These are phyloP conservation scores for Trichechus manatus DNA, from an alignment of 2,113 vertebrate species.

Conservation along the genomic window DNA sequence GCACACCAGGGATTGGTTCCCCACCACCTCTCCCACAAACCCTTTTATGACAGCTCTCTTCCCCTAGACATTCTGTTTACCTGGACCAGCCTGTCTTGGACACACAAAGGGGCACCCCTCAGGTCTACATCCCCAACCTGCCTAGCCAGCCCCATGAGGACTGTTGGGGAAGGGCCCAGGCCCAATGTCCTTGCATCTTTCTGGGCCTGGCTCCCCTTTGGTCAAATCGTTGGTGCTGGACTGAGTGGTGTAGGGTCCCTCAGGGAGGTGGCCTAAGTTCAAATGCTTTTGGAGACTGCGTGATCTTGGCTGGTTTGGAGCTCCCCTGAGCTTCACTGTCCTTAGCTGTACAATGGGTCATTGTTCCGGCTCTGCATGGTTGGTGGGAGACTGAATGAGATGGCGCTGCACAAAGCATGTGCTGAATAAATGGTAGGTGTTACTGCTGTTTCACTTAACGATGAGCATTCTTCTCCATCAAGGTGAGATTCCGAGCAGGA, in stretches of 20 bases:
- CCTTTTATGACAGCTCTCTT: no score
- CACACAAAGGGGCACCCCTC: no score
- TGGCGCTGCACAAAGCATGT: neutral
- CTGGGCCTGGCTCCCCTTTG: neutral
- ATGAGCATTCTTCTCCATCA: neutral
- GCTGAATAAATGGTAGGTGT: fast-evolving
- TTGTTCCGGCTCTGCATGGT: neutral
- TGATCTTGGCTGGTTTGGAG: neutral
- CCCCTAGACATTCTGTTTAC: no score
- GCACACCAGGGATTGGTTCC: neutral
- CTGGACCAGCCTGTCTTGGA: neutral
- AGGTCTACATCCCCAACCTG: neutral
- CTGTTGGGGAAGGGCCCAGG: neutral
- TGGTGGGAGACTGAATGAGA: neutral
- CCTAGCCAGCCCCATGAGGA: neutral
- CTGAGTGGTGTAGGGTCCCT: neutral
- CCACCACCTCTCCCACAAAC: neutral
- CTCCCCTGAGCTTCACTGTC: neutral
- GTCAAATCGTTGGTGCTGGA: neutral
- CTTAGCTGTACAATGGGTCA: neutral
- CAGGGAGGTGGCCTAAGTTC: neutral
- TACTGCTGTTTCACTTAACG: neutral
- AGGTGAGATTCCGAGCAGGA: fast-evolving
- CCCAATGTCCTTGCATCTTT: neutral
- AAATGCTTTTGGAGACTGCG: neutral